Evolutionary conservation across 2,888 invertebrate species (phyloP).

Genomic region (Acleris emargana): DNA sequence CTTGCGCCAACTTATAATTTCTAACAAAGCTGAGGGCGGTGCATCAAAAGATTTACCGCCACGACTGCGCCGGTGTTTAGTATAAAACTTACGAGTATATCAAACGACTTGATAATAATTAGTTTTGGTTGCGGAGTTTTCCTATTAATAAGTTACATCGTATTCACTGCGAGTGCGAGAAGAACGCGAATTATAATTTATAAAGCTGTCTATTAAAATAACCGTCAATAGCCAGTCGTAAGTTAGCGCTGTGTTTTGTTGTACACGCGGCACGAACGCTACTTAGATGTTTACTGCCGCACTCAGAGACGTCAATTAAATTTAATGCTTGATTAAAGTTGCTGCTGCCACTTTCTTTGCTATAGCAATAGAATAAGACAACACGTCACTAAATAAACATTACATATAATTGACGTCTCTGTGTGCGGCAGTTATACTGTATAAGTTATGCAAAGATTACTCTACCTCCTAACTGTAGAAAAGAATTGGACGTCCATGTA

Average conservation of each 20-base stretch:
- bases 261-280: neutral
- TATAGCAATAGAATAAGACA: too few relatives aligned
- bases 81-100: slow-evolving; percentile 15
- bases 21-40: slow-evolving; percentile 31
- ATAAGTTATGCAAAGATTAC: slow-evolving; percentile 14
- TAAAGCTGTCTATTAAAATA: slow-evolving; percentile 36
- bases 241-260: slow-evolving; percentile 27
- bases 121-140: slow-evolving; percentile 17
- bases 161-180: slow-evolving; percentile 17
- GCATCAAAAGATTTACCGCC: slow-evolving; percentile 34
- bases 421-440: too few relatives aligned
- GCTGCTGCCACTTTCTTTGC: too few relatives aligned
- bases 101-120: slow-evolving; percentile 15
- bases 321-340: too few relatives aligned
- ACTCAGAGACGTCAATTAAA: too few relatives aligned
- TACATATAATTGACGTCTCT: too few relatives aligned
- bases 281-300: slow-evolving; percentile 8
- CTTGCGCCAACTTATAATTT: slow-evolving; percentile 33
- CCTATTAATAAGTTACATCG: slow-evolving; percentile 22
- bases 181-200: slow-evolving; percentile 33
- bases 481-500: neutral
- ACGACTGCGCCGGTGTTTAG: slow-evolving; percentile 14
- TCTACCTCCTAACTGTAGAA: slow-evolving; percentile 12
- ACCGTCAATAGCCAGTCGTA: slow-evolving; percentile 32
- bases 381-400: too few relatives aligned